phyloP scores from a whole-genome alignment of 1,140 invertebrate genomes.

The Apolygus lucorum region DNA sequence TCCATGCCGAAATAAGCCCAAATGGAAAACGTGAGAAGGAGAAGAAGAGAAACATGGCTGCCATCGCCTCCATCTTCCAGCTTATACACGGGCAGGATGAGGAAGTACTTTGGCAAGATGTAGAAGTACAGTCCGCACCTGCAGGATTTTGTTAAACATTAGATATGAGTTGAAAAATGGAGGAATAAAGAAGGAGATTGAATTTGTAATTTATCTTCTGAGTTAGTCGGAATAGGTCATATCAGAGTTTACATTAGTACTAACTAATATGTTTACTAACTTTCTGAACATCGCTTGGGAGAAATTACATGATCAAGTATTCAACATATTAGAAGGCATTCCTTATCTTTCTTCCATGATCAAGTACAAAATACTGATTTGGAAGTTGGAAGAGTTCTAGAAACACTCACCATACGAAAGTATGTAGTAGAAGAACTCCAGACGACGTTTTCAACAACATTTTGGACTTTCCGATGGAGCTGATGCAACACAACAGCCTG shows the following conservation, averaged over 20 bases:
- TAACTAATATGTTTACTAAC: too few relatives aligned
- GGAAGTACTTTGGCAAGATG: constrained; percentile 14
- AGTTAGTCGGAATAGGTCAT: too few relatives aligned
- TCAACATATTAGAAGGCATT: too few relatives aligned
- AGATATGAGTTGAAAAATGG: too few relatives aligned
- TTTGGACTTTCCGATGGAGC: constrained; percentile 11
- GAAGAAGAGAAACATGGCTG: constrained; percentile 15
- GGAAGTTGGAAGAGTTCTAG: too few relatives aligned
- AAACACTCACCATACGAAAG: constrained; percentile 15
- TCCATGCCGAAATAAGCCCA: not conserved
- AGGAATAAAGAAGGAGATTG: too few relatives aligned
- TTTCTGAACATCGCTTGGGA: too few relatives aligned
- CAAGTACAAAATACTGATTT: too few relatives aligned
- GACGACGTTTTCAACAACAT: not conserved
- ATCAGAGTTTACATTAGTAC: too few relatives aligned
- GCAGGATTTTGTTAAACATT: not conserved
- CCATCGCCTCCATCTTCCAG: constrained; percentile 12
- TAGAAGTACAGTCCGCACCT: not conserved
- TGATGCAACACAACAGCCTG: constrained; percentile 11
- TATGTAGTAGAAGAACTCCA: constrained; percentile 10
- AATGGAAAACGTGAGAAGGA: not conserved
- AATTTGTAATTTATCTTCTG: too few relatives aligned
- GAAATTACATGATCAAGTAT: too few relatives aligned
- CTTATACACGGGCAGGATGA: constrained; percentile 11
- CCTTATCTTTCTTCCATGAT: too few relatives aligned